A percentile compares a stretch with the other conserved stretches of the same genome.
Evolutionary conservation across 2,888 invertebrate genomes (phyloP).

Genomic region (Eupithecia pulchellata): DNA sequence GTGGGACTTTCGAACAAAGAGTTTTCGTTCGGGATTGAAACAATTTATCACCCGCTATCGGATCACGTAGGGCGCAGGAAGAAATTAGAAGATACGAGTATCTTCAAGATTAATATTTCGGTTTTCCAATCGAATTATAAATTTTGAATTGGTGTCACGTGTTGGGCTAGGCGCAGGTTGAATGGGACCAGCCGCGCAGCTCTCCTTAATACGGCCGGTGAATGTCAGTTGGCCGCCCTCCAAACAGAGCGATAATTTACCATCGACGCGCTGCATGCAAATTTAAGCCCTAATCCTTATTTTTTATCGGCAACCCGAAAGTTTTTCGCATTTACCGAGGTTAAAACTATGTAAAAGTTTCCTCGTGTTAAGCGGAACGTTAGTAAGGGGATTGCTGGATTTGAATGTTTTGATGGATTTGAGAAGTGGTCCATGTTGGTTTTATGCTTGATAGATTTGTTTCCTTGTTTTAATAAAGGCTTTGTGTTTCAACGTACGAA

Average conservation of each 20-base stretch:
- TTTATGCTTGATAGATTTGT: constrained; percentile 29
- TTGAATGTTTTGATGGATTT: constrained; percentile 35
- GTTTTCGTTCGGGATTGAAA: constrained; percentile 18
- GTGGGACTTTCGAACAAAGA: constrained; percentile 12
- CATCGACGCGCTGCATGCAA: constrained; percentile 71
- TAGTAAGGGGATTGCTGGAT: constrained; percentile 26
- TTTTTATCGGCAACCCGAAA: constrained; percentile 57
- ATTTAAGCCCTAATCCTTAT: constrained; percentile 67
- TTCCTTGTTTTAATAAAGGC: constrained; percentile 8
- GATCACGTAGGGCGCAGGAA: constrained; percentile 29
- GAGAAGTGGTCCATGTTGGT: constrained; percentile 8
- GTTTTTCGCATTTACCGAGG: constrained; percentile 43
- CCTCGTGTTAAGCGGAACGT: constrained; percentile 18
- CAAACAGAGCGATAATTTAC: constrained; percentile 75
- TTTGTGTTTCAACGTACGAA: background rate
- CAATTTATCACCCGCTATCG: constrained; percentile 22
- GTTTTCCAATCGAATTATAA: constrained; percentile 45
- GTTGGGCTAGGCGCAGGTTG: constrained; percentile 49
- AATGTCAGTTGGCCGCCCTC: constrained; percentile 68
- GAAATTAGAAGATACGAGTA: constrained; percentile 36
- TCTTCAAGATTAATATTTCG: constrained; percentile 35
- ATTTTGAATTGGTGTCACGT: constrained; percentile 61
- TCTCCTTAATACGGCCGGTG: constrained; percentile 43
- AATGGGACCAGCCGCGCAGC: constrained; percentile 13
- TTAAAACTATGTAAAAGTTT: constrained; percentile 40